Conservation (phyloP, 1,140 invertebrate genomes). For the Heliconius hermathena region DNA sequence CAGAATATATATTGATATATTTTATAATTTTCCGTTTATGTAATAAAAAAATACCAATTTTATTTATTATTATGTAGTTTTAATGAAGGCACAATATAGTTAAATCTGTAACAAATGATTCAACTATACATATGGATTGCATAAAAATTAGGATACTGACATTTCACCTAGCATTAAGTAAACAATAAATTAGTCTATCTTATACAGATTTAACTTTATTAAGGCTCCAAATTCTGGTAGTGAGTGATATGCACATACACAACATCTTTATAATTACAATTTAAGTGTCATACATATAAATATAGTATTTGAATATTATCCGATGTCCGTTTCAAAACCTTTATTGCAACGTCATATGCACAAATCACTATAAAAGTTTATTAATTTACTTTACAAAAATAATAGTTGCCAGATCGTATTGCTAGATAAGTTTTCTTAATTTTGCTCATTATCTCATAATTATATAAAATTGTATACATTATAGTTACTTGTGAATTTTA, state of each 20-base stretch:
- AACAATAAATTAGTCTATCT: conserved; percentile 8
- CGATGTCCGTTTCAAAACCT: background rate
- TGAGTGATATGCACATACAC: conserved; percentile 6
- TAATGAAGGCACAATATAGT: conserved; percentile 10
- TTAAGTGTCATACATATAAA: background rate
- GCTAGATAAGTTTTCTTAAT: background rate
- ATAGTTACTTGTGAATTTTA: background rate
- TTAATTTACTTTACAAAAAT: conserved; percentile 9
- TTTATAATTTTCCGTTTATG: background rate
- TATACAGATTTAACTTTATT: conserved; percentile 16
- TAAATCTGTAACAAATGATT: conserved; percentile 11
- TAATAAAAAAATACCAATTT: conserved; percentile 8
- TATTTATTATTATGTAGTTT: conserved; percentile 5
- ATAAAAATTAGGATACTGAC: conserved; percentile 7
- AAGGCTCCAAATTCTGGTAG: background rate
- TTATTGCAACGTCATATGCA: background rate
- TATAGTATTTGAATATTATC: conserved; percentile 13
- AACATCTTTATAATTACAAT: background rate
- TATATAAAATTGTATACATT: conserved; percentile 12
- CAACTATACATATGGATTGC: conserved; percentile 1
- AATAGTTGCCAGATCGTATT: conserved; percentile 6
- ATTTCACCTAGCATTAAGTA: conserved; percentile 7
- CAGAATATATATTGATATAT: background rate
- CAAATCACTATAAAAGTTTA: conserved; percentile 1
- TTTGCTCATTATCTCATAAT: background rate